A percentile compares a stretch with the other conserved stretches of the same genome.
These are phyloP conservation scores for Xiphorhynchus erythropygius DNA, from an alignment of 2,797 vertebrate genomes.

Conservation along the genomic window DNA sequence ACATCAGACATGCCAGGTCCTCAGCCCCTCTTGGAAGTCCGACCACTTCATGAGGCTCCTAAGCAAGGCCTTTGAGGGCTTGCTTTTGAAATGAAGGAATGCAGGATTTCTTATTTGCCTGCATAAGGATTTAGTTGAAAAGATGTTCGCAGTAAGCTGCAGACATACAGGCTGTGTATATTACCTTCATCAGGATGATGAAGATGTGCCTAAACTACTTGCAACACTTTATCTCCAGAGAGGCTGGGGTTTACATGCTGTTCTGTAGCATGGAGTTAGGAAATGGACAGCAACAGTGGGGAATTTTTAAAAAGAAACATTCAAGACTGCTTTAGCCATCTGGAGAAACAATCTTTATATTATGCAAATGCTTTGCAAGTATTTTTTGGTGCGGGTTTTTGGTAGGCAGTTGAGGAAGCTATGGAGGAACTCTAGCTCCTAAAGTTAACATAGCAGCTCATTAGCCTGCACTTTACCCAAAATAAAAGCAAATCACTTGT, in stretches of 20 bases:
- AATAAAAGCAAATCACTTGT: background rate
- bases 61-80: background rate
- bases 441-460: background rate
- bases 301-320: background rate
- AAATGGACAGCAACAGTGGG: conserved; percentile 11
- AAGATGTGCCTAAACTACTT: background rate
- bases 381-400: background rate
- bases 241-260: background rate
- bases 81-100: background rate
- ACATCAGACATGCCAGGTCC: background rate
- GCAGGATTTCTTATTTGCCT: background rate
- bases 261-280: background rate
- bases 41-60: background rate
- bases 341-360: background rate
- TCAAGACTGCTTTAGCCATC: conserved; percentile 7
- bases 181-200: background rate
- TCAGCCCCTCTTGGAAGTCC: background rate
- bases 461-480: background rate
- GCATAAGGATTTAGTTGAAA: background rate
- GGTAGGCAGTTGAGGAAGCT: background rate
- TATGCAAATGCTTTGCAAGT: background rate
- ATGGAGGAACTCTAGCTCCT: background rate
- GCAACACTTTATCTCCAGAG: background rate
- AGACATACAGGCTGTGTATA: background rate
- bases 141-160: background rate